A percentile compares a stretch with the other conserved stretches of the same genome.
Evolutionary conservation across 2,888 invertebrate genomes (phyloP).

Genomic region (Nebria brevicollis): DNA sequence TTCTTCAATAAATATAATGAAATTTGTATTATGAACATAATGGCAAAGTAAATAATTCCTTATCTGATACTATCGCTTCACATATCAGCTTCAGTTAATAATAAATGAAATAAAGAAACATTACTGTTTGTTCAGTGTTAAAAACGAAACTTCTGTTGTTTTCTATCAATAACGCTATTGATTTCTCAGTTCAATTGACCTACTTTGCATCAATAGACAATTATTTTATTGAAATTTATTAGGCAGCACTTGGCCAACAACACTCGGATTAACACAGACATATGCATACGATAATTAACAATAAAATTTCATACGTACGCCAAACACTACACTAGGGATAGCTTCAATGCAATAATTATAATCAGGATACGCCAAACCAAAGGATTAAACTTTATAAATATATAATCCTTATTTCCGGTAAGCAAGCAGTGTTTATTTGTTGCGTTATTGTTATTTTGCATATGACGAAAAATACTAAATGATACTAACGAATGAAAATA

Average conservation of each 20-base stretch:
- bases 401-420: background rate
- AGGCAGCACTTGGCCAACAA: conserved; percentile 6
- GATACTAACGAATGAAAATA: too few relatives aligned
- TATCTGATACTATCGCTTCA: background rate
- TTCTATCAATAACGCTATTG: background rate
- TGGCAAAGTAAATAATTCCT: background rate
- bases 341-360: conserved; percentile 1
- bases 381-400: conserved; percentile 1
- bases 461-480: background rate
- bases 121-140: background rate
- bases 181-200: background rate
- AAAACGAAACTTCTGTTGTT: background rate
- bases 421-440: background rate
- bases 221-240: conserved; percentile 12
- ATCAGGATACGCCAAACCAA: background rate
- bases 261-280: conserved; percentile 8
- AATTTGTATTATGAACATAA: background rate
- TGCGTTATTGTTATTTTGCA: background rate
- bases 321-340: background rate
- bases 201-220: background rate
- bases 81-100: background rate
- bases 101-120: background rate
- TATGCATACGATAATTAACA: conserved; percentile 26
- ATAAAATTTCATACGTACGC: conserved; percentile 25
- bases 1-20: too few relatives aligned